phyloP scores from a whole-genome alignment of 2,113 vertebrate species.

The Vicugna pacos region DNA sequence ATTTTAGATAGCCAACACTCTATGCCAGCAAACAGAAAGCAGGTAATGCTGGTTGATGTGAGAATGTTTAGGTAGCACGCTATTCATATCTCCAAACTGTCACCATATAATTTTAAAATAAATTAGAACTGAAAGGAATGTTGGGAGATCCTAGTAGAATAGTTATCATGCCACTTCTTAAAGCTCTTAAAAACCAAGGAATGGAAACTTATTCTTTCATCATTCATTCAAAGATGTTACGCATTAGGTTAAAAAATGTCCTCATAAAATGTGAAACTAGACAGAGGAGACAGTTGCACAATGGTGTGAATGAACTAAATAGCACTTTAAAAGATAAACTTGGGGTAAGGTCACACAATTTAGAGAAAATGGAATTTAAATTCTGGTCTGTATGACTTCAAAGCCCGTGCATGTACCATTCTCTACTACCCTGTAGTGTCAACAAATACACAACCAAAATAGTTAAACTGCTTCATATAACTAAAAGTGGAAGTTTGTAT shows the following conservation, averaged over 20 bases:
- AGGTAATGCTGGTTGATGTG: neutral
- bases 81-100: neutral
- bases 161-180: neutral
- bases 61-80: neutral
- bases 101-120: constrained; percentile 11
- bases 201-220: neutral
- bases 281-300: neutral
- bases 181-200: constrained; percentile 38
- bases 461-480: constrained; percentile 16
- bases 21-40: neutral
- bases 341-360: neutral
- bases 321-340: neutral
- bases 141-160: neutral
- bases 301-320: neutral
- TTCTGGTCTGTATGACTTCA: neutral
- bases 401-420: neutral
- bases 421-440: neutral
- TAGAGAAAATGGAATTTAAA: constrained; percentile 7
- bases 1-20: neutral
- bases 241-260: neutral
- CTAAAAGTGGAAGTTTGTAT: neutral
- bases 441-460: constrained; percentile 33
- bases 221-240: neutral
- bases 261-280: neutral
- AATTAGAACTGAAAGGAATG: neutral